Conservation (phyloP, 2,113 vertebrate genomes). For the Malurus alboscapulatus region DNA sequence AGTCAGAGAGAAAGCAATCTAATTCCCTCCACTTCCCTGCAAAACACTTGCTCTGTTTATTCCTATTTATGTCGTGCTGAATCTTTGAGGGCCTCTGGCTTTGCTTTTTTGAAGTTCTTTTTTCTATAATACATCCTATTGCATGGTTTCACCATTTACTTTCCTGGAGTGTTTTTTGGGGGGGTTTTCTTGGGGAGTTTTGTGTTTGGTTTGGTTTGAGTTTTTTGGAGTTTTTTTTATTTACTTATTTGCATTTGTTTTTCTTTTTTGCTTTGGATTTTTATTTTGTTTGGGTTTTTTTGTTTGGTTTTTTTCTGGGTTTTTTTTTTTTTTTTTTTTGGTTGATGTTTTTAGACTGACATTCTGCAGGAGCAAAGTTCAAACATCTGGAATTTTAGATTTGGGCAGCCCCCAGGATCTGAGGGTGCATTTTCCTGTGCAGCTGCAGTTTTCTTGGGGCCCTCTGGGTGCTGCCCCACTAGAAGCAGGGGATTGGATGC, state of each 20-base stretch:
- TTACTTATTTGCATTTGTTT: too few species aligned
- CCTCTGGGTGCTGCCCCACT: neutral
- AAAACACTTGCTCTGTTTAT: neutral
- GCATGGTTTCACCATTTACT: neutral
- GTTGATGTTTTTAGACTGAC: neutral
- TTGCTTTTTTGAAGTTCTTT: neutral
- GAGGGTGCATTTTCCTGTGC: neutral
- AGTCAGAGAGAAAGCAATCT: neutral
- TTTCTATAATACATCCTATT: neutral
- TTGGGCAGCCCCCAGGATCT: neutral
- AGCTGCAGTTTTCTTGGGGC: neutral
- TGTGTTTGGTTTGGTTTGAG: too few species aligned
- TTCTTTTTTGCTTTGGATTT: too few species aligned
- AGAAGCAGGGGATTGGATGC: neutral
- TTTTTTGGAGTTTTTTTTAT: too few species aligned
- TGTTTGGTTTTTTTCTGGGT: too few species aligned
- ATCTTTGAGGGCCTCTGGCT: neutral
- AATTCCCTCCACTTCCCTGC: neutral
- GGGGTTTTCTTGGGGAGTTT: neutral
- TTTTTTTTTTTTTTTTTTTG: too few species aligned
- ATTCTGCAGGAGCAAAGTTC: neutral
- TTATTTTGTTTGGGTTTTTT: too few species aligned
- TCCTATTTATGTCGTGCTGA: neutral
- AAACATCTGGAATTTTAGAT: neutral
- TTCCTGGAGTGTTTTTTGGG: too few species aligned